Percentiles rank a stretch among this genome's conserved stretches.
These are phyloP conservation scores for Tapirus indicus DNA, from an alignment of 2,797 vertebrate species.

Conservation along the genomic window DNA sequence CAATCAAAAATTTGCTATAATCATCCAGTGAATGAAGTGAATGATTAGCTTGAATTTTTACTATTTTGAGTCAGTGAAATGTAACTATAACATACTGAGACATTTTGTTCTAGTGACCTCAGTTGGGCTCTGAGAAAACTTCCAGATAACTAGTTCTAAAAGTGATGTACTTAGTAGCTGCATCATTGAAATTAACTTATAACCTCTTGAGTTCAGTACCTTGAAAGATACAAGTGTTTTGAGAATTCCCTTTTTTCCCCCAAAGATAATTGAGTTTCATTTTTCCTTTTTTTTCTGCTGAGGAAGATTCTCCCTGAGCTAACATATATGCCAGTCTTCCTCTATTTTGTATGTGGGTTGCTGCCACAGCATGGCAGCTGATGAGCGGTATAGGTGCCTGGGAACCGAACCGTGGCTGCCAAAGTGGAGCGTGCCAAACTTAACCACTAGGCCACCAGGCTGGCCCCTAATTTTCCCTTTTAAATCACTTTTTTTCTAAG, in stretches of 20 bases:
- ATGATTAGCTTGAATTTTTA: background rate
- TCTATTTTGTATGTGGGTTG: no score
- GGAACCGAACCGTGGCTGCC: no score
- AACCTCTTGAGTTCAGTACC: background rate
- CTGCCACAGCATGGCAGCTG: no score
- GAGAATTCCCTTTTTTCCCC: background rate
- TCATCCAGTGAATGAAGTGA: background rate
- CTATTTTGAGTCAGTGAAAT: background rate
- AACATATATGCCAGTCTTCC: no score
- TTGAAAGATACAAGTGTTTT: background rate
- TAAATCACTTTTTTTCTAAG: background rate
- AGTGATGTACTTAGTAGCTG: background rate
- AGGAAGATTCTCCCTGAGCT: no score
- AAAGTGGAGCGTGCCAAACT: no score
- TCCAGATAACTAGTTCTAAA: background rate
- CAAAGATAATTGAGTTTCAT: background rate
- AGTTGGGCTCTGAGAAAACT: background rate
- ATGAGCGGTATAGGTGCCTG: no score
- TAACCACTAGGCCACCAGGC: no score
- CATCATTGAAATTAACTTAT: background rate
- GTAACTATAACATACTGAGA: background rate
- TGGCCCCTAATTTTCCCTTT: background rate
- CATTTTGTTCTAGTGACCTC: constrained; percentile 6
- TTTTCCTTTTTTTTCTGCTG: background rate
- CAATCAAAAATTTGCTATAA: background rate